These are phyloP conservation scores for Calephelis virginiensis DNA, from an alignment of 1,140 invertebrate species.

Conservation along the genomic window DNA sequence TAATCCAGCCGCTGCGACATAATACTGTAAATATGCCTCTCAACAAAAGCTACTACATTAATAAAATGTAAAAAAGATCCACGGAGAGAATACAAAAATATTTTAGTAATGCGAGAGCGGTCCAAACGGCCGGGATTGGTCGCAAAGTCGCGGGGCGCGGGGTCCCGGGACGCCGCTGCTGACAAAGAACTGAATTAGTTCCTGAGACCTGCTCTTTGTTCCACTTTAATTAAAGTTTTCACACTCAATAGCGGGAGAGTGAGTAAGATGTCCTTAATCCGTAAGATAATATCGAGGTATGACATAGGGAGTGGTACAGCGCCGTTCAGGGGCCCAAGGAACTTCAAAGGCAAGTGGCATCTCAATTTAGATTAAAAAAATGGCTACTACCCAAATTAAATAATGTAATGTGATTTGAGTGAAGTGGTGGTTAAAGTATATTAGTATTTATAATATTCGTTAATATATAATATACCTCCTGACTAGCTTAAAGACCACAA, in stretches of 20 bases:
- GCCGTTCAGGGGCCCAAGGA: no score
- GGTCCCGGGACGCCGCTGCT: not conserved
- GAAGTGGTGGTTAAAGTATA: no score
- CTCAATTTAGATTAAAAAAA: no score
- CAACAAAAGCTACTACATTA: not conserved
- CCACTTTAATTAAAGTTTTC: slow-evolving; percentile 23
- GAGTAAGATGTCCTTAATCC: slow-evolving; percentile 7
- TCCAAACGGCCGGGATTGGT: slow-evolving; percentile 30
- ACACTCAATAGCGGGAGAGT: slow-evolving; percentile 13
- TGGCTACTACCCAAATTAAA: no score
- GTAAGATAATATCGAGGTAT: not conserved
- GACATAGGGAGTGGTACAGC: no score
- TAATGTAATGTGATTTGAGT: no score
- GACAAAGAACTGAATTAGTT: slow-evolving; percentile 39
- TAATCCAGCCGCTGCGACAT: no score
- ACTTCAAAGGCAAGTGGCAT: no score
- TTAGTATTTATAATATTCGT: no score
- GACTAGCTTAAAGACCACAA: no score
- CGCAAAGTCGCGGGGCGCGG: slow-evolving; percentile 8
- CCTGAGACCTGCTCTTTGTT: slow-evolving; percentile 28
- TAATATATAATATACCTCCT: no score
- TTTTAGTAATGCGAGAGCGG: slow-evolving; percentile 16
- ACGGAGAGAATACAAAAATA: slow-evolving; percentile 16
- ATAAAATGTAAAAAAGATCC: not conserved
- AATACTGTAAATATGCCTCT: no score